Evolutionary conservation across 2,888 invertebrate species (phyloP).

Genomic region (Agrochola litura): DNA sequence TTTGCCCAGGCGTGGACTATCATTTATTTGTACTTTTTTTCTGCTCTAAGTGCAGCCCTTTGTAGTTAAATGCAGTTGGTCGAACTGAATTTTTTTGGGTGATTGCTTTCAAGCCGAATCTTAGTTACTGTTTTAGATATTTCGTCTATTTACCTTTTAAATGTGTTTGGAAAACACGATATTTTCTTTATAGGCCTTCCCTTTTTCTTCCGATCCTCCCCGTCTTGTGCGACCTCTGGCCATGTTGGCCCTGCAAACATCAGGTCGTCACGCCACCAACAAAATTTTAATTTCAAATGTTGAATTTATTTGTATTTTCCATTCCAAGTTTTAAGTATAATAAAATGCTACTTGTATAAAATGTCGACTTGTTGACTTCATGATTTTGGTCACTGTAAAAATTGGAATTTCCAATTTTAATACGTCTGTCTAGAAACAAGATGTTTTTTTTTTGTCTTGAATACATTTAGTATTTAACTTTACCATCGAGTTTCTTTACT

Average conservation of each 20-base stretch:
- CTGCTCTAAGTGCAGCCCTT: not conserved
- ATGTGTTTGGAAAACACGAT: too few species aligned
- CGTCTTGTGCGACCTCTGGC: too few species aligned
- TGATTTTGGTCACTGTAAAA: not conserved
- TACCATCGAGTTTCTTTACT: not conserved
- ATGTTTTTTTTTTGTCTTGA: not conserved
- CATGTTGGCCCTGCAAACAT: too few species aligned
- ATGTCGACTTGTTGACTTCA: not conserved
- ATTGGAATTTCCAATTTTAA: constrained; percentile 1
- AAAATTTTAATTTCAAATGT: not conserved
- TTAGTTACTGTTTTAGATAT: not conserved
- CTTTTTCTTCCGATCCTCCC: too few species aligned
- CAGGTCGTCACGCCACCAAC: not conserved
- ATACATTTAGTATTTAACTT: not conserved
- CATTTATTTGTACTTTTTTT: not conserved
- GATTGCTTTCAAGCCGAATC: not conserved
- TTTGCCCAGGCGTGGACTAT: not conserved
- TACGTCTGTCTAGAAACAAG: not conserved
- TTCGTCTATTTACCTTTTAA: too few species aligned
- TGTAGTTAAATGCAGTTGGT: too few species aligned
- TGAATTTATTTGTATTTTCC: not conserved
- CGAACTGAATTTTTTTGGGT: not conserved
- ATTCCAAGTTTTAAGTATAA: not conserved
- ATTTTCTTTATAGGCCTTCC: too few species aligned
- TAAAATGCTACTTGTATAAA: not conserved